A percentile compares a stretch with the other conserved stretches of the same genome.
Conservation (phyloP, 1,140 invertebrate species). For the Portunus trituberculatus region DNA sequence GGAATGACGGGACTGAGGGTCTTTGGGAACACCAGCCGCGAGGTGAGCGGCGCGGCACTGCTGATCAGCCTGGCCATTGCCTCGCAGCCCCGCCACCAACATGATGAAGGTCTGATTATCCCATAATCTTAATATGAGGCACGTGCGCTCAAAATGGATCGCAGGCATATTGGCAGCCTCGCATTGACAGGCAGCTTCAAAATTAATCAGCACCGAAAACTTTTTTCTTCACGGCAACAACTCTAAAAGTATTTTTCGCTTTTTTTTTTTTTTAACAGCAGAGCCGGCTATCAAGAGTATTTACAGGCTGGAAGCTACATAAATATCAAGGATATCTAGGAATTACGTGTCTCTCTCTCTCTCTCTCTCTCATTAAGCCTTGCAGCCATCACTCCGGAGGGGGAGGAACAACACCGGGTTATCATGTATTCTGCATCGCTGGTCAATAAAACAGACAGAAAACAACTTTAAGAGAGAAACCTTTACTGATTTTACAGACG, state of each 20-base stretch:
- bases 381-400: no score
- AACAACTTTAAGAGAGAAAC: no score
- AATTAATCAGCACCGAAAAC: background rate
- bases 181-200: background rate
- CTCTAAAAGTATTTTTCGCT: background rate
- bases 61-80: background rate
- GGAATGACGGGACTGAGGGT: background rate
- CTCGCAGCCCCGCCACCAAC: background rate
- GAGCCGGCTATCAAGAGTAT: background rate
- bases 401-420: no score
- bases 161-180: background rate
- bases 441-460: no score
- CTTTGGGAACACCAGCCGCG: background rate
- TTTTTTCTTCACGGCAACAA: background rate
- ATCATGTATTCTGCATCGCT: no score
- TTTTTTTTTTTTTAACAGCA: background rate
- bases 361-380: background rate
- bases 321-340: background rate
- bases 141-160: background rate
- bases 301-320: background rate
- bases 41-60: background rate
- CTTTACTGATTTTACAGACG: no score
- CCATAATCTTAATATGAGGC: conserved; percentile 5
- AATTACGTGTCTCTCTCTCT: background rate
- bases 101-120: background rate